Percentiles rank a stretch among this genome's conserved stretches.
phyloP scores from a whole-genome alignment of 53 echinoderm and acorn worm species.

The Paracentrotus lividus region DNA sequence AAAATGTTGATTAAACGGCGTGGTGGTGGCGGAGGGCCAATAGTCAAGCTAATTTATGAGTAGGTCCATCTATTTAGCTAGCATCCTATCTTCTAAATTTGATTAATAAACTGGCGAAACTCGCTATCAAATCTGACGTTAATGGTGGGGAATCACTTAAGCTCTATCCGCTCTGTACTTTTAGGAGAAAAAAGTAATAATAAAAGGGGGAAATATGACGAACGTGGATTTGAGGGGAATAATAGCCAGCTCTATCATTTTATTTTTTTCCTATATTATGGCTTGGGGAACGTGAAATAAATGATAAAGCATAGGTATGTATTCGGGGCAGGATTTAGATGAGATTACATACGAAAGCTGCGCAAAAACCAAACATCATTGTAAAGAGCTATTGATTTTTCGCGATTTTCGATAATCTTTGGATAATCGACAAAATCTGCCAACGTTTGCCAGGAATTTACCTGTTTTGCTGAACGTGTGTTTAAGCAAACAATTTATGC shows the following conservation, averaged over 20 bases:
- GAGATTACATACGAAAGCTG: slow-evolving; percentile 26
- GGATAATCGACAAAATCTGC: background rate
- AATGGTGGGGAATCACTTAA: slow-evolving; percentile 56
- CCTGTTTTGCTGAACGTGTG: background rate
- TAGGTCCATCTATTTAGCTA: slow-evolving; percentile 38
- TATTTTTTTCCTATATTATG: slow-evolving; percentile 30
- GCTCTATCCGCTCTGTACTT: slow-evolving; percentile 39
- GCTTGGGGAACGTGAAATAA: background rate
- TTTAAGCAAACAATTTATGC: background rate
- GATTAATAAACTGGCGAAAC: slow-evolving; percentile 55
- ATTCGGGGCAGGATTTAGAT: slow-evolving; percentile 15
- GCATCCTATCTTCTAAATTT: slow-evolving; percentile 1
- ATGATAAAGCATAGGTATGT: slow-evolving; percentile 25
- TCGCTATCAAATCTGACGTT: slow-evolving; percentile 62
- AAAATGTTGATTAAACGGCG: slow-evolving; percentile 58
- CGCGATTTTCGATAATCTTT: slow-evolving; percentile 36
- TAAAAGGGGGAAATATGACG: background rate
- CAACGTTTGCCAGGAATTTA: background rate
- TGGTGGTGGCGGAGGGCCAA: slow-evolving; percentile 19
- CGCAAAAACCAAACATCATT: slow-evolving; percentile 30
- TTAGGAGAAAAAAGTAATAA: background rate
- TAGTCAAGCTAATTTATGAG: slow-evolving; percentile 52
- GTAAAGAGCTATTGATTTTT: slow-evolving; percentile 35
- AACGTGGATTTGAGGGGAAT: slow-evolving; percentile 32
- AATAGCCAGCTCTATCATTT: slow-evolving; percentile 40